phyloP scores from a whole-genome alignment of 2,888 invertebrate genomes.

The Synanthedon myopaeformis region DNA sequence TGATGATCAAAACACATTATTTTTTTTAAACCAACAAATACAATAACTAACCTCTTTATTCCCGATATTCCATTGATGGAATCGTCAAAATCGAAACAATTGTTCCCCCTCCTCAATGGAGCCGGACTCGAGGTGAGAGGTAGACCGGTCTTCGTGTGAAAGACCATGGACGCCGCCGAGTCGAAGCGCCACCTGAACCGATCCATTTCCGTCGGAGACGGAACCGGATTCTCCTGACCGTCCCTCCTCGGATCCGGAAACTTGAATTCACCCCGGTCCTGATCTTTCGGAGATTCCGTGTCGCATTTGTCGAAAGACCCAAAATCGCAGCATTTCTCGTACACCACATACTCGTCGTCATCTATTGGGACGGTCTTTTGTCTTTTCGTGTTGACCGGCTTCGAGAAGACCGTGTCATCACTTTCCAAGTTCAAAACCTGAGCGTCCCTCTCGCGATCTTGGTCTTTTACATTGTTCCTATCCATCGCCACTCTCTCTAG shows the following conservation, averaged over 20 bases:
- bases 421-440: slow-evolving; percentile 31
- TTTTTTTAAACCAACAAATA: neutral
- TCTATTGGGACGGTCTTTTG: slow-evolving; percentile 50
- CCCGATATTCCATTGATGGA: slow-evolving; percentile 82
- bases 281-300: slow-evolving; percentile 33
- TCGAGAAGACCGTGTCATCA: slow-evolving; percentile 52
- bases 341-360: slow-evolving; percentile 48
- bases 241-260: slow-evolving; percentile 30
- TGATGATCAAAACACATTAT: neutral
- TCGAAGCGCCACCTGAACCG: slow-evolving; percentile 80
- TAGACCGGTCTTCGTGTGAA: slow-evolving; percentile 83
- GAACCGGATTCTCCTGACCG: slow-evolving; percentile 59
- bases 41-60: slow-evolving; percentile 79
- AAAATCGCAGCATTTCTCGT: slow-evolving; percentile 57
- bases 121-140: slow-evolving; percentile 90
- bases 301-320: slow-evolving; percentile 47
- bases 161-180: slow-evolving; percentile 85
- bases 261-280: slow-evolving; percentile 23
- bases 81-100: slow-evolving; percentile 87
- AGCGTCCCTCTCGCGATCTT: slow-evolving; percentile 13
- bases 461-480: slow-evolving; percentile 20
- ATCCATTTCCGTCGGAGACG: slow-evolving; percentile 78
- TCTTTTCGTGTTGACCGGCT: slow-evolving; percentile 34
- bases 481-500: slow-evolving; percentile 37
- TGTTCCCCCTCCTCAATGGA: slow-evolving; percentile 80